Evolutionary conservation across 37 sponge, comb jelly and placozoan species (phyloP), one percentile per base, ranked within the genome.

Genomic region (Corticium candelabrum): DNA sequence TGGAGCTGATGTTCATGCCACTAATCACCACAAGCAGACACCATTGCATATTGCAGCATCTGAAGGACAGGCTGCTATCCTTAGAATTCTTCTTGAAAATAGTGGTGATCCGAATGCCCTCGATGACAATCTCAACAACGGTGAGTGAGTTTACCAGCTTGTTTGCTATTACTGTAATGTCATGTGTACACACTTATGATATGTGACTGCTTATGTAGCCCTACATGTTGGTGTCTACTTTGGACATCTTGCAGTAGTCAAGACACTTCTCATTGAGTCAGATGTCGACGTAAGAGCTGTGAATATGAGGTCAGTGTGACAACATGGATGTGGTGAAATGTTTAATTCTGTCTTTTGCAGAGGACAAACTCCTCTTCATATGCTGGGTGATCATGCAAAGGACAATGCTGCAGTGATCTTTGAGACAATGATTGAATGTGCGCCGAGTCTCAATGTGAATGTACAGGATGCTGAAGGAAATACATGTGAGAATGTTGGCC

Each of bases 41-140:
- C 83, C 76, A 21, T 77, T 91, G 21, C 96, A 95, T 81, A 80
- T 95, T 83, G 96, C 96, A 4, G 77, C 77, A 5, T 90, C 83
- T 2, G 88, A 87, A 69, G 82, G 86, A 68, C 89, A 95, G 41
- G 74, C 93, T 40, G 41, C 80, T 69, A 89, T 95, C 56, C 80
- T 92, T 41, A 82, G 84, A 62, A 84, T 92, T 33, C 82, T 95
- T 35, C 67, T 95, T 67, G 90, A 95, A 68, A 77, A 92, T 41
- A 82, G 82, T 1, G 96, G 93, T n/a, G 90, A 92, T 73, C 86
- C 90, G 29, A 93, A 95, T 40, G 35, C 74, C 3, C 40, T 72
- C 39, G 96, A 95, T 39, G 89, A 89, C 68, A 81, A 82, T 15
- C 81, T 82, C 3, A 89, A 89, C 85, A 93, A 85, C 56, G 75